Evolutionary conservation across 2,113 vertebrate genomes (phyloP), one percentile per base, ranked within the genome.

Genomic region (Acinonyx jubatus): DNA sequence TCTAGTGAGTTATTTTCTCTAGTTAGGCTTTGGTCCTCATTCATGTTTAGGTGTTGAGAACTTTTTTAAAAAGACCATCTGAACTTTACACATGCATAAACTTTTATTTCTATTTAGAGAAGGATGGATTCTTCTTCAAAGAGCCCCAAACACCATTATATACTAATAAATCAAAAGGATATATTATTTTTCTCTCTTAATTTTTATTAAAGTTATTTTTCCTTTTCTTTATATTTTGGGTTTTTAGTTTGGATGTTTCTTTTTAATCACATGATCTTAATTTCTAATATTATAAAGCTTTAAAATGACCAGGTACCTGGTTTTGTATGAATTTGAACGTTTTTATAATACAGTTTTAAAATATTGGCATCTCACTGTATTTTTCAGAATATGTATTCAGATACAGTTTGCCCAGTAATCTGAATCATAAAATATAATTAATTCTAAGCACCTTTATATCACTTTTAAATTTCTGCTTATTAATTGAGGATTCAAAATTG

Each of bases 61-160:
- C 10, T 38, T 89, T 69, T 89, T 52, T 50, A 45, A 33, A 91
- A 15, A 94, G 65, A 69, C 41, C 57, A 2, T 36, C 16, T 50
- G 41, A 92, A 29, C 5, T 89, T 73, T 57, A 63, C 14, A 55
- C 3, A 23, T 74, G 7, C 16, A 7, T 57, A 68, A 79, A 63
- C 38, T 93, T 96, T 48, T 81, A 66, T 74, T 69, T 93, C 19
- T 71, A 27, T 83, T 71, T 19, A 68, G n/a, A 89, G 92, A 73
- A 86, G 31, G 50, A 38, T 50, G 10, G 3, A 3, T 97, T 71
- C 27, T 89, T 85, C 19, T 92, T 84, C 73, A 92, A 11, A 96
- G 61, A 81, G 27, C 5, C 36, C 5, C 5, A 69, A 19, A 78
- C 14, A 85, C 50, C 5, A 13, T 7, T 73, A 36, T 80, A 14